Evolutionary conservation across 2,113 vertebrate genomes (phyloP), one percentile per base, ranked within the genome.

Genomic region (Galemys pyrenaicus): DNA sequence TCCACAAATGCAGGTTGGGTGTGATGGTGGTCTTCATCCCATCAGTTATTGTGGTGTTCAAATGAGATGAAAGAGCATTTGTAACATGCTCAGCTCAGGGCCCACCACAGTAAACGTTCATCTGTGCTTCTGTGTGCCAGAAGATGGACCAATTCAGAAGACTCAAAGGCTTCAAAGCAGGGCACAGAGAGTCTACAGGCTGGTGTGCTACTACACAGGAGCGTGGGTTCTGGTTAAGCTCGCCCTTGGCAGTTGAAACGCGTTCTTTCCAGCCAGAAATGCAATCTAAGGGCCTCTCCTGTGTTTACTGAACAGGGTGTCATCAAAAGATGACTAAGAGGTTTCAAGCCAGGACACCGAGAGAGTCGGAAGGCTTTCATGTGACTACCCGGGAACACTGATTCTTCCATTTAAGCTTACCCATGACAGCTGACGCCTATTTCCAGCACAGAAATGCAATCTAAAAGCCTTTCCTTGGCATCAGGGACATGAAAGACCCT

Each of bases 401-500:
- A 65, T 28, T 60, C 79, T 78, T n/a, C 70, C 68, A 5, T 35
- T 24, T 35, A 58, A 12, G 26, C 41, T 81, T 68, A 24, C 10
- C 12, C 3, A 30, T 30, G 44, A 54, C 28, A 75, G 35, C 30
- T 41, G 51, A 90, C 26, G 28, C 16, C 87, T 83, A 26, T 65
- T 60, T 75, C 30, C 77, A 51, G 24, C 37, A 41, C 54, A 46
- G 56, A 77, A 51, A 67, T 35, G 35, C 12, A 44, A 6, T 54
- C 44, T 70, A 2, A 95, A 84, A 73, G n/a, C 37, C 70, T 70
- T 92, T 79, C 49, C 54, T 67, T 73, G n/a, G n/a, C 16, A 68
- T 77, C 2, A 19, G 68, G 67, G 62, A 32, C 68, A 6, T 24
- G 11, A 39, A 7, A 67, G 24, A 22, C 71, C 46, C 30, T 26